A percentile compares a stretch with the other conserved stretches of the same genome.
Evolutionary conservation across 2,888 invertebrate species (phyloP).

Genomic region (Teleogryllus oceanicus): DNA sequence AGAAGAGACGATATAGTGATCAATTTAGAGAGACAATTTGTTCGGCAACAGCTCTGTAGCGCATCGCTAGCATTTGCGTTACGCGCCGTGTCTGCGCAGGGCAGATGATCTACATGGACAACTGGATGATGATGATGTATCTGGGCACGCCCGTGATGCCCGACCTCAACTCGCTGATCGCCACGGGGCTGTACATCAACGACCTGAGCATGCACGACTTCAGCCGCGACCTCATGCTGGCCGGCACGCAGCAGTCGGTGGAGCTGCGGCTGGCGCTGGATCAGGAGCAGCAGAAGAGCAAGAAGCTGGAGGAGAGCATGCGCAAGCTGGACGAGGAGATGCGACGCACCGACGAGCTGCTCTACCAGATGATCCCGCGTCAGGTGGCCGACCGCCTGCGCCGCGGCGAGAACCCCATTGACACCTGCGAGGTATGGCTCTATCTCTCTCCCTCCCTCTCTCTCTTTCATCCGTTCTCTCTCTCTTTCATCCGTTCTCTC

Average conservation of each 20-base stretch:
- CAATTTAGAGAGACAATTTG: too few relatives aligned
- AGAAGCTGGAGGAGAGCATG: slow-evolving; percentile 95
- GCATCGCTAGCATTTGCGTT: too few relatives aligned
- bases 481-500: too few relatives aligned
- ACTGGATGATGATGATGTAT: slow-evolving; percentile 97
- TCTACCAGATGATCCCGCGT: slow-evolving; percentile 99
- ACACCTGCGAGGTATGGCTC: slow-evolving; percentile 83
- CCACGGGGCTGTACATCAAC: slow-evolving; percentile 92
- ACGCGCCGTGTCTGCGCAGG: slow-evolving; percentile 55
- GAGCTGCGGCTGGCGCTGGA: slow-evolving; percentile 92
- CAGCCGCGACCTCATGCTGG: slow-evolving; percentile 92
- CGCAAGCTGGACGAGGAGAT: slow-evolving; percentile 92
- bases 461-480: too few relatives aligned
- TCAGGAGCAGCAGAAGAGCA: slow-evolving; percentile 94
- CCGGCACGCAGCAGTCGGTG: slow-evolving; percentile 95
- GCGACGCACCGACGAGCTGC: slow-evolving; percentile 88
- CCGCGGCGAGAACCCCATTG: slow-evolving; percentile 92
- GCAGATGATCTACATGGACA: slow-evolving; percentile 98
- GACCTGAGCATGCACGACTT: slow-evolving; percentile 99
- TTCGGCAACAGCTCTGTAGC: too few relatives aligned
- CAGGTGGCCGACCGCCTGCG: slow-evolving; percentile 91
- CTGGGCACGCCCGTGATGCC: slow-evolving; percentile 95
- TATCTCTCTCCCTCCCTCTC: too few relatives aligned
- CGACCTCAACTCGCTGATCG: slow-evolving; percentile 85
- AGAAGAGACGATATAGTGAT: too few relatives aligned